These are phyloP conservation scores for Congeria kusceri DNA, from an alignment of 2,888 invertebrate species.

Conservation along the genomic window DNA sequence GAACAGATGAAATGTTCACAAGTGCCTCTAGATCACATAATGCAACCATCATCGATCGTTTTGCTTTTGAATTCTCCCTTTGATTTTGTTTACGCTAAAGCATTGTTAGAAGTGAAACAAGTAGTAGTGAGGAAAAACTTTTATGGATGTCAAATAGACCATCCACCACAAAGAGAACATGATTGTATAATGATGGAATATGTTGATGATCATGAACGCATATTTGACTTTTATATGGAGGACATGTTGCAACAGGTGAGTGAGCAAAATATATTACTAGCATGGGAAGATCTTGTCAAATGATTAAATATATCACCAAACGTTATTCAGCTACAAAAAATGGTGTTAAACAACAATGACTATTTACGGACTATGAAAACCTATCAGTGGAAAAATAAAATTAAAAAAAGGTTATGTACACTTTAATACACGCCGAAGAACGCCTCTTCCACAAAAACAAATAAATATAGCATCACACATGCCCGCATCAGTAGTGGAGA, in stretches of 20 bases:
- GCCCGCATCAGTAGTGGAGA: too few species aligned
- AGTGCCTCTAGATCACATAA: background rate
- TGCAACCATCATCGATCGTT: background rate
- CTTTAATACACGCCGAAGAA: conserved; percentile 1
- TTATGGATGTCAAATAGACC: conserved; percentile 22
- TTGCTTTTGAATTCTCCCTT: conserved; percentile 2
- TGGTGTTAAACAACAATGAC: conserved; percentile 11
- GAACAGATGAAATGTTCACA: too few species aligned
- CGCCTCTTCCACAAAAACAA: too few species aligned
- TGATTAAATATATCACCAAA: too few species aligned
- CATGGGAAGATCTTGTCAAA: too few species aligned
- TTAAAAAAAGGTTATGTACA: conserved; percentile 19
- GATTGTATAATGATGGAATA: conserved; percentile 22
- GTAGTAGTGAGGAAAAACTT: background rate
- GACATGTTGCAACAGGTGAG: too few species aligned
- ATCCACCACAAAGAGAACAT: conserved; percentile 24
- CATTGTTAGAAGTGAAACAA: background rate
- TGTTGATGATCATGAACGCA: background rate
- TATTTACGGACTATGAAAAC: conserved; percentile 29
- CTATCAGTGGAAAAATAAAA: conserved; percentile 17
- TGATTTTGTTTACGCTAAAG: too few species aligned
- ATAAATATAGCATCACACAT: too few species aligned
- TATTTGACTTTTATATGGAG: background rate
- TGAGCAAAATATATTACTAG: too few species aligned
- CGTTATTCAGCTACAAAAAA: conserved; percentile 12